Evolutionary conservation across 2,113 vertebrate species (phyloP), one percentile per base, ranked within the genome.

Genomic region (Octodon degus): DNA sequence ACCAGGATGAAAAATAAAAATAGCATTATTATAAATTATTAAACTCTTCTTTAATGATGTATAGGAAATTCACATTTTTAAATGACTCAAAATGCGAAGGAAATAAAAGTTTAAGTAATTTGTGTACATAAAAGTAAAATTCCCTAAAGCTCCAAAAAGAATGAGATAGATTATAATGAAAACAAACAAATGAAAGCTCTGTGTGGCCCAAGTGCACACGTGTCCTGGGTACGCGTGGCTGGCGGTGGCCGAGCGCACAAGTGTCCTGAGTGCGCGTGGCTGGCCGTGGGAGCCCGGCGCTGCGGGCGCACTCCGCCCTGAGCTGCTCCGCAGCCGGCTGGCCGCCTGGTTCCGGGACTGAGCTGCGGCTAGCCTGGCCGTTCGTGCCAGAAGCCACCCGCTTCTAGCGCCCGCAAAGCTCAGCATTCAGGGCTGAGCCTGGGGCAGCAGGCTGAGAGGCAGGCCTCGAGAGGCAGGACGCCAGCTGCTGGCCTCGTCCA

Each of bases 41-140:
- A 30, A 50, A 53, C 47, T 40, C 58, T 86, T 93, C 68, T 74
- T 19, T 34, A 70, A 65, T 19, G 13, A n/a, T 72, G 27, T 43
- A 27, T 22, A 95, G 93, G 5, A 19, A 86, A 86, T 60, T 24
- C 47, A 80, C 47, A 76, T 65, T 92, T 92, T 86, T 87, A 24
- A 55, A 30, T 60, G 58, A 92, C 34, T 32, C 70, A 87, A 84
- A 90, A 72, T 81, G 65, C 43, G 32, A 62, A 72, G n/a, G 27
- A 82, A 9, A 93, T 5, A 6, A 53, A 65, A 47, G n/a, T 37
- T 24, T 8, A 37, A 84, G 82, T 68, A 87, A 84, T 86, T 92
- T 70, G 55, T 83, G 19, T 70, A 67, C 63, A 81, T 80, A 87
- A 93, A 96, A 88, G 60, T 84, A 43, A 92, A 89, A 87, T 50